Percentiles rank a stretch among this genome's conserved stretches.
phyloP scores from a whole-genome alignment of 2,888 invertebrate genomes.

The Phaonia tiefii region DNA sequence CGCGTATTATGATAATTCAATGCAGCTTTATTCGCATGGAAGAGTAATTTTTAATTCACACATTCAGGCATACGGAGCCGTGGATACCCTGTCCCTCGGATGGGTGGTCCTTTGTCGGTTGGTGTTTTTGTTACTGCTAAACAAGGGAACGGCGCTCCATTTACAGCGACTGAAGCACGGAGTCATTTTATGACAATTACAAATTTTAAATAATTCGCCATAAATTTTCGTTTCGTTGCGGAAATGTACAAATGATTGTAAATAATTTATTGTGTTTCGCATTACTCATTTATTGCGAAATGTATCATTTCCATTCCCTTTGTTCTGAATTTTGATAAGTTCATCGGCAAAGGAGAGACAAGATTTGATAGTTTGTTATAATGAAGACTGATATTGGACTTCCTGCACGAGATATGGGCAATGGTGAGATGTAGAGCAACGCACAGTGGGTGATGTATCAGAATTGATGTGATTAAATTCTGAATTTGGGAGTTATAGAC shows the following conservation, averaged over 20 bases:
- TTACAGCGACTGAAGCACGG: constrained; percentile 17
- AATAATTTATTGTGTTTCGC: constrained; percentile 39
- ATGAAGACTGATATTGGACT: no score
- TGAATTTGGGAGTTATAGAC: no score
- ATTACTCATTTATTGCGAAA: constrained; percentile 37
- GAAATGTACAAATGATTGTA: constrained; percentile 37
- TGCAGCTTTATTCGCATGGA: constrained; percentile 36
- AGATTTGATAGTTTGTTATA: not conserved
- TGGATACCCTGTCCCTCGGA: no score
- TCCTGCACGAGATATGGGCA: no score
- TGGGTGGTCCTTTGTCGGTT: not conserved
- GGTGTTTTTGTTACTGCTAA: not conserved
- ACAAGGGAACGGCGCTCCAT: constrained; percentile 1
- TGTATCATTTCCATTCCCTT: not conserved
- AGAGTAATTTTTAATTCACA: constrained; percentile 26
- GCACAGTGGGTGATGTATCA: no score
- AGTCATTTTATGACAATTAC: constrained; percentile 40
- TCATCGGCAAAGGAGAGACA: not conserved
- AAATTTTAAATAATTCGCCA: constrained; percentile 33
- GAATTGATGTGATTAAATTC: no score
- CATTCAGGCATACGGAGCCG: not conserved
- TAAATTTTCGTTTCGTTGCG: constrained; percentile 40
- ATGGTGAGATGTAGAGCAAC: no score
- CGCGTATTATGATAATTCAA: constrained; percentile 39
- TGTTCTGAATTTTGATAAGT: constrained; percentile 17